A percentile compares a stretch with the other conserved stretches of the same genome.
Evolutionary conservation across 2,797 vertebrate species (phyloP).

Genomic region (Eleutherodactylus coqui): DNA sequence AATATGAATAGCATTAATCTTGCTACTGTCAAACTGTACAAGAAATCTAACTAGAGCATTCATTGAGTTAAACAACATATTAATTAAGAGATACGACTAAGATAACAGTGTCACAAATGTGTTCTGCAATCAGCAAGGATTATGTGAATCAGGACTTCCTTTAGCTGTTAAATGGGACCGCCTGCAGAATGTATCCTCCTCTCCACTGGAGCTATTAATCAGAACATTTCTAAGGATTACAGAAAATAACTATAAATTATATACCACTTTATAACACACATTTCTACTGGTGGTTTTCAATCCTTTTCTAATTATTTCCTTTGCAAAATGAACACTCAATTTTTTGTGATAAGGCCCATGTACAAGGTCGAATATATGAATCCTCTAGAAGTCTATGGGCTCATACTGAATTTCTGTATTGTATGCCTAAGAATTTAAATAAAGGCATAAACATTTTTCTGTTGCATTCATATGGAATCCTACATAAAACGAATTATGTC

Average conservation of each 20-base stretch:
- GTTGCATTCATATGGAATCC: background rate
- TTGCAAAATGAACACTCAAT: background rate
- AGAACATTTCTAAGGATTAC: background rate
- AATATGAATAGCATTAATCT: background rate
- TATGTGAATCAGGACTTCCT: background rate
- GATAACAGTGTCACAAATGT: conserved; percentile 7
- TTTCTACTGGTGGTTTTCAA: background rate
- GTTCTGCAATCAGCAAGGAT: background rate
- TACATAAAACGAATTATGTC: background rate
- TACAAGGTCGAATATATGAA: no score
- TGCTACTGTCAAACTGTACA: background rate
- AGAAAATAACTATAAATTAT: background rate
- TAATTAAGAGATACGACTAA: conserved; percentile 1
- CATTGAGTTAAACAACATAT: background rate
- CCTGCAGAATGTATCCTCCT: background rate
- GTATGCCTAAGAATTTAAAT: background rate
- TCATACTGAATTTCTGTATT: background rate
- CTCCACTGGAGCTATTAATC: background rate
- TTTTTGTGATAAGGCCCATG: background rate
- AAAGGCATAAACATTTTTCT: background rate
- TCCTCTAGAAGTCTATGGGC: no score
- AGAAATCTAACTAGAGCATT: background rate
- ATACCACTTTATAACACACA: background rate
- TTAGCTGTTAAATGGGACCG: background rate
- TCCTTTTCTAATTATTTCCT: background rate